Conservation (phyloP, 2,113 vertebrate species). For the Malurus melanocephalus region DNA sequence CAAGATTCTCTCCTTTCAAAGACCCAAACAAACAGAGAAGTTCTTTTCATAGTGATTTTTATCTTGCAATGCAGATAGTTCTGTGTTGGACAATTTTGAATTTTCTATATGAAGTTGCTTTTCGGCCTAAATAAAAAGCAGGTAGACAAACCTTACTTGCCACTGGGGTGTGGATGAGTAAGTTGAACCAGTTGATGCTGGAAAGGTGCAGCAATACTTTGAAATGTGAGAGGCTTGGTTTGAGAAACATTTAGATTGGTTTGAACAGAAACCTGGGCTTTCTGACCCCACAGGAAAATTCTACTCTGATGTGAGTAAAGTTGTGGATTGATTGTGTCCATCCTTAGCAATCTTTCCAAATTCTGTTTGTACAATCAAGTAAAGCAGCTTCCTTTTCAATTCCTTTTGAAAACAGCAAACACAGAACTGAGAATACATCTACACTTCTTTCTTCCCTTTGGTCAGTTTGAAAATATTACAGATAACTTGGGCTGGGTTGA, state of each 20-base stretch:
- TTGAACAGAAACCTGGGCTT: background rate
- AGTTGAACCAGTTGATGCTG: background rate
- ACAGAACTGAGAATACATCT: background rate
- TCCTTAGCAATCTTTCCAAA: background rate
- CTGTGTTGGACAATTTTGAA: background rate
- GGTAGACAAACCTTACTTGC: background rate
- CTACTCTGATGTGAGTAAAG: background rate
- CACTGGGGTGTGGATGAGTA: background rate
- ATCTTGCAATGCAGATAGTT: background rate
- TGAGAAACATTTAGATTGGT: background rate
- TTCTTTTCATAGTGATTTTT: background rate
- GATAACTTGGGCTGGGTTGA: background rate
- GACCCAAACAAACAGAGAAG: background rate
- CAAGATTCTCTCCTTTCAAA: background rate
- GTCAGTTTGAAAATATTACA: background rate
- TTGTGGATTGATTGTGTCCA: background rate
- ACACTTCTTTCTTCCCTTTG: background rate
- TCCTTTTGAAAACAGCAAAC: background rate
- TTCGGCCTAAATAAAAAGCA: background rate
- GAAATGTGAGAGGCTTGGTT: background rate
- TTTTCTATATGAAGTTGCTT: background rate
- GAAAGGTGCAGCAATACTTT: background rate
- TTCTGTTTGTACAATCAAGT: background rate
- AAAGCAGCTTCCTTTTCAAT: background rate
- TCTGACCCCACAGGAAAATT: background rate